phyloP scores from a whole-genome alignment of 2,888 invertebrate species.

The Orchestes rusci region DNA sequence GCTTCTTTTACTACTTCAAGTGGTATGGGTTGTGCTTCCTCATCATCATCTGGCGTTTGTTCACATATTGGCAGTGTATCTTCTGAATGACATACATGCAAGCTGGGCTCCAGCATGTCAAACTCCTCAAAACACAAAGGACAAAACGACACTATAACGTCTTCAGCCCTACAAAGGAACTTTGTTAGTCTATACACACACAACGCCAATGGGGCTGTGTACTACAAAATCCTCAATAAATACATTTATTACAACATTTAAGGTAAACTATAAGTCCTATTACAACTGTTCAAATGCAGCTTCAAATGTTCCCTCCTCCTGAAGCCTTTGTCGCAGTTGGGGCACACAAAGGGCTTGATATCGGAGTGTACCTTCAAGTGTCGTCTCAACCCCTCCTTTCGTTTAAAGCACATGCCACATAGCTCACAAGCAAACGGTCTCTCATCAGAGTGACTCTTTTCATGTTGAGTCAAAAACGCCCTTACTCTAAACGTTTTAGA shows the following conservation, averaged over 20 bases:
- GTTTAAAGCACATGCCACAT: constrained; percentile 31
- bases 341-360: constrained; percentile 30
- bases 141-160: constrained; percentile 5
- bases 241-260: no score
- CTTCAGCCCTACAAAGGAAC: background rate
- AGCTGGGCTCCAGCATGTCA: no score
- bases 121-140: constrained; percentile 7
- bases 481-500: constrained; percentile 30
- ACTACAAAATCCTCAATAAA: background rate
- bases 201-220: background rate
- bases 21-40: no score
- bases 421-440: constrained; percentile 36
- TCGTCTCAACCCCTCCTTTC: constrained; percentile 29
- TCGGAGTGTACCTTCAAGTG: constrained; percentile 36
- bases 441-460: constrained; percentile 37
- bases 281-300: constrained; percentile 30
- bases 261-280: no score
- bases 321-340: constrained; percentile 33
- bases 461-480: constrained; percentile 33
- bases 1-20: no score
- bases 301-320: constrained; percentile 30
- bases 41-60: no score
- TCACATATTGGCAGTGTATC: no score
- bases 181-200: no score
- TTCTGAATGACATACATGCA: no score